Evolutionary conservation across 2,888 invertebrate species (phyloP).

Genomic region (Hydriomena furcata): DNA sequence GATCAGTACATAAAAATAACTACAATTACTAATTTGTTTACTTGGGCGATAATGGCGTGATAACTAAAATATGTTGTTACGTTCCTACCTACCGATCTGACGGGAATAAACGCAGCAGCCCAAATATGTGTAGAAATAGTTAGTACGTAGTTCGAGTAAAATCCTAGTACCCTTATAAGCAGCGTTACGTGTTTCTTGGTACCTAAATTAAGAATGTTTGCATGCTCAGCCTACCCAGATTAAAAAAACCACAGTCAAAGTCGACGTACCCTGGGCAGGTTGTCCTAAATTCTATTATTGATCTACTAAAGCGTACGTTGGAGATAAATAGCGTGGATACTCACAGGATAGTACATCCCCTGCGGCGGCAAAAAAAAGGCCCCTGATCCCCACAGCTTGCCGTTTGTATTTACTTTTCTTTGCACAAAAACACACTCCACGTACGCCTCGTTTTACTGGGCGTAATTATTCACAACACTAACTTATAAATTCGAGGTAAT

Average conservation of each 20-base stretch:
- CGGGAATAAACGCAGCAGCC: conserved; percentile 5
- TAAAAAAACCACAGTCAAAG: too few relatives aligned
- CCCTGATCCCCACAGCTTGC: conserved; percentile 98
- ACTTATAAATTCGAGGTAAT: conserved; percentile 76
- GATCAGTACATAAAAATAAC: too few relatives aligned
- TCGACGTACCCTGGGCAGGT: neutral
- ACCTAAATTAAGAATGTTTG: conserved; percentile 7
- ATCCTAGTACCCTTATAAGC: neutral
- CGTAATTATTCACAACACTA: conserved; percentile 77
- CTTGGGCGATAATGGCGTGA: neutral
- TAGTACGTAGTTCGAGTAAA: neutral
- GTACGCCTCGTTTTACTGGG: conserved; percentile 67
- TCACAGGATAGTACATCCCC: conserved; percentile 98
- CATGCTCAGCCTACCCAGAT: conserved; percentile 21
- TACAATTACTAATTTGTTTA: conserved; percentile 13
- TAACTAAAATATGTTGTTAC: neutral
- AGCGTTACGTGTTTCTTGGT: conserved; percentile 25
- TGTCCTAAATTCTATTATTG: conserved; percentile 21
- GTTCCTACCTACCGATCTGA: neutral
- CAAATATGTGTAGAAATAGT: neutral
- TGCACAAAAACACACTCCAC: conserved; percentile 84
- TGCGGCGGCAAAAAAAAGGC: conserved; percentile 98
- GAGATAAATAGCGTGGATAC: conserved; percentile 66
- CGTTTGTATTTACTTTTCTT: conserved; percentile 87
- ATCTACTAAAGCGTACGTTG: conserved; percentile 15